These are phyloP conservation scores for Sebastes wilsoni DNA, from an alignment of 2,797 vertebrate genomes.

Conservation along the genomic window DNA sequence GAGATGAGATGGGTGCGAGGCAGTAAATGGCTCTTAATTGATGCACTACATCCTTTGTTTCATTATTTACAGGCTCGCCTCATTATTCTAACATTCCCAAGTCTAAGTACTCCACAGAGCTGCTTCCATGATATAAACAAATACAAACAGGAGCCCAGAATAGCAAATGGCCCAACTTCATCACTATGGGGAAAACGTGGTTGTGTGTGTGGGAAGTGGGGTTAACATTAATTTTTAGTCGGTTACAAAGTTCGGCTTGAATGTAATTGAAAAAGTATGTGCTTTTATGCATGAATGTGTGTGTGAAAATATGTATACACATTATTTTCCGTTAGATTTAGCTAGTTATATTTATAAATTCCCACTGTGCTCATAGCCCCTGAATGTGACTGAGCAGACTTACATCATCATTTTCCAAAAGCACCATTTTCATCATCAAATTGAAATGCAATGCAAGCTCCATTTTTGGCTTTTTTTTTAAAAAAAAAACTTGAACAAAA, in stretches of 20 bases:
- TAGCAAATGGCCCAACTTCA: slow-evolving; percentile 57
- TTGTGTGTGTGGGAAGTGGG: slow-evolving; percentile 6
- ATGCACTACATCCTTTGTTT: slow-evolving; percentile 77
- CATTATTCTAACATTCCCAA: slow-evolving; percentile 67
- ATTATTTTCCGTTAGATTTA: too few species aligned
- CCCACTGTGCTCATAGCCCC: background rate
- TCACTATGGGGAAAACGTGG: slow-evolving; percentile 31
- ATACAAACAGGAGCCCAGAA: slow-evolving; percentile 55
- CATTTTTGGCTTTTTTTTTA: background rate
- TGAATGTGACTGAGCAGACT: background rate
- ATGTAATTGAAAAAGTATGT: slow-evolving; percentile 8
- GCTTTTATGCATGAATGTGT: background rate
- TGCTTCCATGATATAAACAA: slow-evolving; percentile 59
- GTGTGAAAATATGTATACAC: background rate
- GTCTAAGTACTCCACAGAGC: slow-evolving; percentile 49
- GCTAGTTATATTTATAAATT: background rate
- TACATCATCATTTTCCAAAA: background rate
- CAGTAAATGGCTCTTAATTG: slow-evolving; percentile 79
- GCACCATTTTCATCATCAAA: background rate
- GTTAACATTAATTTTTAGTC: background rate
- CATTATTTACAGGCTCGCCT: slow-evolving; percentile 77
- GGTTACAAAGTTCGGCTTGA: background rate
- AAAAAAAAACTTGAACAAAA: background rate
- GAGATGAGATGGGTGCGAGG: slow-evolving; percentile 58
- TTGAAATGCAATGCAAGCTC: background rate